These are phyloP conservation scores for Apaloderma vittatum DNA, from an alignment of 2,113 vertebrate genomes.

Conservation along the genomic window DNA sequence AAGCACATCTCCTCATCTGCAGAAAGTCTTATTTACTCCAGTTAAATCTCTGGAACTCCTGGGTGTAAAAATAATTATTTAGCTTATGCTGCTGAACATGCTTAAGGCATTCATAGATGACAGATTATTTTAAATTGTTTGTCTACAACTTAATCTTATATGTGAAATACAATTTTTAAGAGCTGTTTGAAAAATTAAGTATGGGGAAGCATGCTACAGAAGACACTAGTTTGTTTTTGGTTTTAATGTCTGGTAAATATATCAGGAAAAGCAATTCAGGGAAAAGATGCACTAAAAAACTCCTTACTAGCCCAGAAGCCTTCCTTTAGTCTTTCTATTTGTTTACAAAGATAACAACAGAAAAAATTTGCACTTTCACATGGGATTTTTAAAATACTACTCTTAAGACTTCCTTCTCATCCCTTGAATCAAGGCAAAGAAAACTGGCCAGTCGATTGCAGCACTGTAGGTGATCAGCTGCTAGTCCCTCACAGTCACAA, in stretches of 20 bases:
- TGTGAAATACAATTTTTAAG: neutral
- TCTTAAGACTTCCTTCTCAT: neutral
- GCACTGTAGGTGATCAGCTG: neutral
- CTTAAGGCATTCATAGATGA: neutral
- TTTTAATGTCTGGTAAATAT: neutral
- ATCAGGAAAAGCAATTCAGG: neutral
- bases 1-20: neutral
- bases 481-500: neutral
- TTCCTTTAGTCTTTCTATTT: neutral
- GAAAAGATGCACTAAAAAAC: neutral
- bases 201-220: neutral
- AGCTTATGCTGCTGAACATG: fast-evolving
- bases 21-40: neutral
- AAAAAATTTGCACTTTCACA: neutral
- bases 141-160: neutral
- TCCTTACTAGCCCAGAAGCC: neutral
- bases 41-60: neutral
- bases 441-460: neutral
- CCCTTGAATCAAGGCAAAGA: neutral
- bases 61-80: neutral
- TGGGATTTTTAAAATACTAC: neutral
- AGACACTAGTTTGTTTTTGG: neutral
- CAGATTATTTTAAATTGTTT: neutral
- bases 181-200: neutral
- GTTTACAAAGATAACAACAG: neutral